Percentiles rank a stretch among this genome's conserved stretches.
These are phyloP conservation scores for Hepsetus odoe DNA, from an alignment of 2,113 vertebrate genomes.

Conservation along the genomic window DNA sequence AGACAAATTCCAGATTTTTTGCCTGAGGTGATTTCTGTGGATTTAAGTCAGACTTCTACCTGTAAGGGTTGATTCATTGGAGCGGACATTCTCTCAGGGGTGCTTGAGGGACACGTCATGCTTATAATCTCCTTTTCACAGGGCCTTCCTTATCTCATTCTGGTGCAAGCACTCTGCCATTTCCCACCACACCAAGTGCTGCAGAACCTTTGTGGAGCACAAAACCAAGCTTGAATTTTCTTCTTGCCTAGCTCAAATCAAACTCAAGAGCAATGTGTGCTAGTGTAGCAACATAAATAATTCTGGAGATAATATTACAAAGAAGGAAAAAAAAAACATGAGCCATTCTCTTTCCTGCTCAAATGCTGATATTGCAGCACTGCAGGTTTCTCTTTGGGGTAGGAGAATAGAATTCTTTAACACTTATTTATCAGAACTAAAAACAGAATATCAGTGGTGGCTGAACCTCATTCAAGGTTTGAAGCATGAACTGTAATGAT, in stretches of 20 bases:
- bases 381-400: neutral
- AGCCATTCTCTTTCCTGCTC: neutral
- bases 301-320: conserved; percentile 3
- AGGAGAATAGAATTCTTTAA: neutral
- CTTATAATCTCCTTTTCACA: conserved; percentile 27
- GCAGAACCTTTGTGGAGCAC: neutral
- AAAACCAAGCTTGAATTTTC: neutral
- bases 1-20: conserved; percentile 50
- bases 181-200: neutral
- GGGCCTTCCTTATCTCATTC: conserved; percentile 24
- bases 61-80: conserved; percentile 39
- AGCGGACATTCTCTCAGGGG: conserved; percentile 23
- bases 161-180: conserved; percentile 1
- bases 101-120: conserved; percentile 15
- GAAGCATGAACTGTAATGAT: neutral
- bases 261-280: neutral
- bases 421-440: neutral
- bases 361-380: neutral
- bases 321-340: neutral
- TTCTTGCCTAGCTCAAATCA: neutral
- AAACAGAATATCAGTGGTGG: neutral
- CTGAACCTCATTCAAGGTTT: neutral
- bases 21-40: conserved; percentile 40
- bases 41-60: conserved; percentile 22
- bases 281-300: neutral